Evolutionary conservation across 2,888 invertebrate species (phyloP).

Genomic region (Gastrophysa polygoni): DNA sequence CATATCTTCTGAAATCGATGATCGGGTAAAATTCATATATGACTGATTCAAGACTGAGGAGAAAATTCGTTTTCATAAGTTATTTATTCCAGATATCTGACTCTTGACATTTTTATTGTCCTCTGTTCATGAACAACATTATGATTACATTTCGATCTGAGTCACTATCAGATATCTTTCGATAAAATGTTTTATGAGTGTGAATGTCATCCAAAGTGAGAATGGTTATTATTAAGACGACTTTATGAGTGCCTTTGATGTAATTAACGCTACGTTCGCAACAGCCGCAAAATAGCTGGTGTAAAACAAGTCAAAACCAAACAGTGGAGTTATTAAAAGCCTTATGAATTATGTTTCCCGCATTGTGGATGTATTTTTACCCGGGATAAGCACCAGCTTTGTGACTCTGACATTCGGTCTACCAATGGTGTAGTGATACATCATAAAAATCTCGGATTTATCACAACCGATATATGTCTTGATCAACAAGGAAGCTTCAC

Average conservation of each 20-base stretch:
- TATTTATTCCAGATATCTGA: no score
- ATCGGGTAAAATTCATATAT: no score
- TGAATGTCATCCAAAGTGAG: not conserved
- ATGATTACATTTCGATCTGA: no score
- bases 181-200: not conserved
- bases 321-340: slow-evolving; percentile 45
- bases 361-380: slow-evolving; percentile 48
- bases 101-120: no score
- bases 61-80: no score
- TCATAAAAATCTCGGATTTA: slow-evolving; percentile 26
- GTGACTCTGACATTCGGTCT: slow-evolving; percentile 21
- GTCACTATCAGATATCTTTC: no score
- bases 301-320: slow-evolving; percentile 41
- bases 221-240: slow-evolving; percentile 23
- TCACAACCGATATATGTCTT: slow-evolving; percentile 23
- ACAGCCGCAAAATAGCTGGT: slow-evolving; percentile 36
- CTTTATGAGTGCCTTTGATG: slow-evolving; percentile 28
- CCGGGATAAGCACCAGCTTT: slow-evolving; percentile 32
- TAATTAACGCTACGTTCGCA: slow-evolving; percentile 27
- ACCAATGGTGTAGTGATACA: slow-evolving; percentile 24
- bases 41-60: no score
- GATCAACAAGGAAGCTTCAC: slow-evolving; percentile 26
- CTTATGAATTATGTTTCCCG: slow-evolving; percentile 50
- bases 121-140: no score
- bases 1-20: no score